A percentile compares a stretch with the other conserved stretches of the same genome.
Evolutionary conservation across 2,113 vertebrate species (phyloP).

Genomic region (Psettodes erumei): DNA sequence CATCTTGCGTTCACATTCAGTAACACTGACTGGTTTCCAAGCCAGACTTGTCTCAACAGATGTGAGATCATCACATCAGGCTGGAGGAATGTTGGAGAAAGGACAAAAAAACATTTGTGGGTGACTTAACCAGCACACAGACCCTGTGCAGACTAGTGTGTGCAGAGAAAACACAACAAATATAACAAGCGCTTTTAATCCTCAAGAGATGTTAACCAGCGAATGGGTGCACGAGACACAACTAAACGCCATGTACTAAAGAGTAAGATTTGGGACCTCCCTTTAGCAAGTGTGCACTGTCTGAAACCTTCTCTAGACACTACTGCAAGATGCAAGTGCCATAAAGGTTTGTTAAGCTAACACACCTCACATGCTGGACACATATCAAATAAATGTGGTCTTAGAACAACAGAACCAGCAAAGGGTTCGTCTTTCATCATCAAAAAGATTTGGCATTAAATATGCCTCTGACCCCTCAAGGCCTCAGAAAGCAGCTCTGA

Average conservation of each 20-base stretch:
- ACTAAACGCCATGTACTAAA: neutral
- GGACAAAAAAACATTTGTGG: conserved; percentile 39
- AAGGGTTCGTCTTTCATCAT: neutral
- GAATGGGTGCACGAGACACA: neutral
- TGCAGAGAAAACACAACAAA: conserved; percentile 16
- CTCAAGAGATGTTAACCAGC: conserved; percentile 15
- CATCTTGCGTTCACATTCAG: conserved; percentile 29
- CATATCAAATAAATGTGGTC: conserved; percentile 1
- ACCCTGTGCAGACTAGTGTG: neutral
- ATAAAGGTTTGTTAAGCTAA: neutral
- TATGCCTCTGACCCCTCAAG: neutral
- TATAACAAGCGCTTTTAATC: conserved; percentile 4
- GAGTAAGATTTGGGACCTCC: neutral
- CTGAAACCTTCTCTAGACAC: neutral
- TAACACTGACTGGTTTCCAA: conserved; percentile 30
- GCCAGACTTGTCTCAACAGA: conserved; percentile 68
- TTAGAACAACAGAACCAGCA: conserved; percentile 1
- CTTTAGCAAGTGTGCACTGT: neutral
- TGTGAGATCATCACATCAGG: conserved; percentile 54
- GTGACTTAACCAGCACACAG: neutral
- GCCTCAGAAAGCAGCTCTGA: conserved; percentile 15
- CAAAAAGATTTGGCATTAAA: conserved; percentile 1
- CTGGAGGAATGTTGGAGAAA: conserved; percentile 70
- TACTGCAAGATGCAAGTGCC: neutral
- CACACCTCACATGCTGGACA: neutral